Evolutionary conservation across 2,113 vertebrate species (phyloP).

Genomic region (Piprites chloris): DNA sequence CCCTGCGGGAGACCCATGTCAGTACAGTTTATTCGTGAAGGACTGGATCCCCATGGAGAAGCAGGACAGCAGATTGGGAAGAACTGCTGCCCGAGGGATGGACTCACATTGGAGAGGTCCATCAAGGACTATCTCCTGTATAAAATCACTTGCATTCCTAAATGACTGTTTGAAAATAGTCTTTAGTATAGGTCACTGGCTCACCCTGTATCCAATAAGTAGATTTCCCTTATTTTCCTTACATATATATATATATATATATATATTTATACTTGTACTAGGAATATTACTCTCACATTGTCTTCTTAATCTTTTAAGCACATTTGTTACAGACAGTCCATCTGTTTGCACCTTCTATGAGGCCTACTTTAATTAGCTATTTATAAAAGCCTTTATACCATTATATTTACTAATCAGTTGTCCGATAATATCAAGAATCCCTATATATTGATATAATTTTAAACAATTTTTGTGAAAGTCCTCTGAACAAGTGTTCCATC

Average conservation of each 20-base stretch:
- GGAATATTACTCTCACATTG: not conserved
- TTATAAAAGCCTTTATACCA: not conserved
- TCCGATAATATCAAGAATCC: not conserved
- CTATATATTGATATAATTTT: not conserved
- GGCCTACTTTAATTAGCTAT: not conserved
- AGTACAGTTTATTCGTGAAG: too few species aligned
- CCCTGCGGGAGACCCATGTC: too few species aligned
- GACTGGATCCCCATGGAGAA: too few species aligned
- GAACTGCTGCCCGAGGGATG: too few species aligned
- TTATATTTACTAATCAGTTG: not conserved
- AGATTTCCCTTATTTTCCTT: not conserved
- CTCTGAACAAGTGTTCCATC: not conserved
- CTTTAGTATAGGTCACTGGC: not conserved
- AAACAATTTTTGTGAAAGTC: not conserved
- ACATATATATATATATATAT: too few species aligned
- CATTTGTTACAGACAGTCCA: not conserved
- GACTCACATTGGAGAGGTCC: too few species aligned
- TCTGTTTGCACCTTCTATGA: not conserved
- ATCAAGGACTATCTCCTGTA: too few species aligned
- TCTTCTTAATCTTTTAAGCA: not conserved
- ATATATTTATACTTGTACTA: not conserved
- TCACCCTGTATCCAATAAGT: not conserved
- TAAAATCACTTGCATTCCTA: not conserved
- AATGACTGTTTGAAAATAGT: not conserved
- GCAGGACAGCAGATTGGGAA: too few species aligned